These are phyloP conservation scores for Pardalotus punctatus DNA, from an alignment of 2,113 vertebrate species.

Conservation along the genomic window DNA sequence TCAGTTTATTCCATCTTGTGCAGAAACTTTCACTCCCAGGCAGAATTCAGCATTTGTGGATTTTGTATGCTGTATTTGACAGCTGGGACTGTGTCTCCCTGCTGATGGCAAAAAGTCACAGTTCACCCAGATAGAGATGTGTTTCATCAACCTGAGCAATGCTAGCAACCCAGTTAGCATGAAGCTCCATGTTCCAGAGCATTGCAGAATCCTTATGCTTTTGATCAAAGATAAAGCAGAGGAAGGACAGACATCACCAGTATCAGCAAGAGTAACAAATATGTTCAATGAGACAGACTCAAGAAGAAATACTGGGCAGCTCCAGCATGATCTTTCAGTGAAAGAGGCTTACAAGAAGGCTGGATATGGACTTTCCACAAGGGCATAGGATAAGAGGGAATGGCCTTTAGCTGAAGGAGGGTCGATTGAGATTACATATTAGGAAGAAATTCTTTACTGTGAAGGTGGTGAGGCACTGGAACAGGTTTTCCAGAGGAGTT, in stretches of 20 bases:
- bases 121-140: background rate
- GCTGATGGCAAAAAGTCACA: background rate
- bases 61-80: background rate
- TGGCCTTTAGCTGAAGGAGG: background rate
- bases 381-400: background rate
- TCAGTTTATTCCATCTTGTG: background rate
- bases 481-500: background rate
- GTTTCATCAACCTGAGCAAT: background rate
- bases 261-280: background rate
- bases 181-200: background rate
- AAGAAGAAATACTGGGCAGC: background rate
- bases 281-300: background rate
- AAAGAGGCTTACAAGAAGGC: background rate
- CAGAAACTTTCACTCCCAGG: background rate
- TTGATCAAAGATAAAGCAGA: background rate
- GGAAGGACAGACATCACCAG: background rate
- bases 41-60: background rate
- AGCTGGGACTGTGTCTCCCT: background rate
- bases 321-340: background rate
- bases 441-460: background rate
- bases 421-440: background rate
- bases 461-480: background rate
- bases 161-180: background rate
- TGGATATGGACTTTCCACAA: background rate
- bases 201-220: background rate